A percentile compares a stretch with the other conserved stretches of the same genome.
phyloP scores from a whole-genome alignment of 1,140 invertebrate genomes.

The Neoseiulus cucumeris region DNA sequence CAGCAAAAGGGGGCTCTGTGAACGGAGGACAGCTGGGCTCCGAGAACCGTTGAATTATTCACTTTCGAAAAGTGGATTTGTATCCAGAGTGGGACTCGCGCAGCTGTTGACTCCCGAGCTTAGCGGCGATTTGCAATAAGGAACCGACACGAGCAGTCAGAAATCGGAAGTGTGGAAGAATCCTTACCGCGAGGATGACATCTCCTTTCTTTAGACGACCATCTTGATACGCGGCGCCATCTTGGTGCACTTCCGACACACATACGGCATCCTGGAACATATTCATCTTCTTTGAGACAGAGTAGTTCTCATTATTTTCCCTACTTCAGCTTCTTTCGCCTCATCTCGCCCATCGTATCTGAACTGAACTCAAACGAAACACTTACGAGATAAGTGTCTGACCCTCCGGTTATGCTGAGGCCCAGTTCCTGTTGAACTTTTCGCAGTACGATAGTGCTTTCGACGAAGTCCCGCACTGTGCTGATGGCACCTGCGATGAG shows the following conservation, averaged over 20 bases:
- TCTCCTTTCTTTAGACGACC: conserved; percentile 21
- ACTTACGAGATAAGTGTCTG: conserved; percentile 22
- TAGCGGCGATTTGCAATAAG: too few species aligned
- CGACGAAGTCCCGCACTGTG: conserved; percentile 22
- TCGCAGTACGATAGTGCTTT: conserved; percentile 21
- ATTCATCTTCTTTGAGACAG: neutral
- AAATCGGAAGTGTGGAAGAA: too few species aligned
- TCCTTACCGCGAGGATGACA: conserved; percentile 21
- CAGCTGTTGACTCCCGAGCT: too few species aligned
- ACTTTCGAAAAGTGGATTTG: too few species aligned
- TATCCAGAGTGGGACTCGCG: too few species aligned
- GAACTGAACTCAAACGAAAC: neutral
- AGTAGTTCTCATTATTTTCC: neutral
- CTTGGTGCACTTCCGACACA: conserved; percentile 20
- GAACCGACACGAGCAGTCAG: too few species aligned
- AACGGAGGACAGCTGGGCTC: too few species aligned
- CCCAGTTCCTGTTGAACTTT: conserved; percentile 22
- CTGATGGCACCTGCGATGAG: conserved; percentile 16
- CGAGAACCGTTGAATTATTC: too few species aligned
- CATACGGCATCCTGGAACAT: conserved; percentile 20
- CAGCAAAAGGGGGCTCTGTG: too few species aligned
- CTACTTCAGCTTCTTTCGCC: neutral
- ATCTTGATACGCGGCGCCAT: conserved; percentile 21
- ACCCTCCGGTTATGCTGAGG: conserved; percentile 21
- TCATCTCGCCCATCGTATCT: neutral